These are phyloP conservation scores for Agrochola circellaris DNA, from an alignment of 2,888 invertebrate genomes.

Conservation along the genomic window DNA sequence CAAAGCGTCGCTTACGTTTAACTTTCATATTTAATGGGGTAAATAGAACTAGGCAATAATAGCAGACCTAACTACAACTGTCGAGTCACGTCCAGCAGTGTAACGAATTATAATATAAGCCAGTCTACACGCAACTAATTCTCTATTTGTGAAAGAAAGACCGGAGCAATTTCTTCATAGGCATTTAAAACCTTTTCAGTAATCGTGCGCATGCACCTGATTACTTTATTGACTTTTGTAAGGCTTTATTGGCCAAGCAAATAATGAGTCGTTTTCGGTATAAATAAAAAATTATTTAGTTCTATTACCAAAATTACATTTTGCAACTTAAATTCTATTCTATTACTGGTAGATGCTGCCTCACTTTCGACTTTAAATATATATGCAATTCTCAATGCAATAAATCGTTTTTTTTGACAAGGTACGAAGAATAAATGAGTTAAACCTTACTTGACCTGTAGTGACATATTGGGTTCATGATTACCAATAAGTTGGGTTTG, in stretches of 20 bases:
- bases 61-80: neutral
- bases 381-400: neutral
- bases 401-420: neutral
- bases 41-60: slow-evolving; percentile 31
- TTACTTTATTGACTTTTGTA: slow-evolving; percentile 9
- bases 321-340: no score
- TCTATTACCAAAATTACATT: no score
- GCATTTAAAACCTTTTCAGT: neutral
- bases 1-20: slow-evolving; percentile 5
- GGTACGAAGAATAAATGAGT: slow-evolving; percentile 10
- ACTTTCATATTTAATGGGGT: slow-evolving; percentile 44
- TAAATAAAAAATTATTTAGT: no score
- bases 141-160: slow-evolving; percentile 33
- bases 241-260: neutral
- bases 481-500: slow-evolving; percentile 1
- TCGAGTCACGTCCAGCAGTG: slow-evolving; percentile 14
- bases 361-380: neutral
- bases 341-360: no score
- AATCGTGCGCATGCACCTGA: neutral
- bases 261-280: slow-evolving; percentile 13
- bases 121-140: neutral
- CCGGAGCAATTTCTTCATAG: slow-evolving; percentile 18
- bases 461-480: slow-evolving; percentile 6
- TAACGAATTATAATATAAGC: slow-evolving; percentile 17
- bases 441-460: neutral